A percentile compares a stretch with the other conserved stretches of the same genome.
These are phyloP conservation scores for Acleris holmiana DNA, from an alignment of 2,888 invertebrate species.

Conservation along the genomic window DNA sequence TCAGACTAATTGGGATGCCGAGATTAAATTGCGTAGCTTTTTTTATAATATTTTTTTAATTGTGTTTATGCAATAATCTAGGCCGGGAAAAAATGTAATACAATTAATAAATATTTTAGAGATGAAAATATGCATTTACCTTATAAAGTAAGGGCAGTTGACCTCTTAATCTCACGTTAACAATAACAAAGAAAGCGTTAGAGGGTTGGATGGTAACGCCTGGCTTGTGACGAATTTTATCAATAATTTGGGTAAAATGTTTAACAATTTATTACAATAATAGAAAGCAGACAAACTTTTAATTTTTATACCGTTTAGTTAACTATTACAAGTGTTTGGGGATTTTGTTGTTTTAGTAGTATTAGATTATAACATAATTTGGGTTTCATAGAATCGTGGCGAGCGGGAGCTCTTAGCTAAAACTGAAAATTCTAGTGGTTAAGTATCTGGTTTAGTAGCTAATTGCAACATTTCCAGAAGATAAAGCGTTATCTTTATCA, in stretches of 20 bases:
- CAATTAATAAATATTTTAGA: too few relatives aligned
- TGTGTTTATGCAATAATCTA: too few relatives aligned
- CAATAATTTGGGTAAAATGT: too few relatives aligned
- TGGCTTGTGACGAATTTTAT: neutral
- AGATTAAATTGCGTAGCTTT: slow-evolving; percentile 11
- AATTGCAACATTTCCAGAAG: slow-evolving; percentile 53
- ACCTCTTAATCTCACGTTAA: slow-evolving; percentile 3
- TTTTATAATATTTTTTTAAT: slow-evolving; percentile 14
- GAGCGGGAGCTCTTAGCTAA: too few relatives aligned
- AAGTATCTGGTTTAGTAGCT: neutral
- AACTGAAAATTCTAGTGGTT: too few relatives aligned
- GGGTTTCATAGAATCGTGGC: neutral
- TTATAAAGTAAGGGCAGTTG: neutral
- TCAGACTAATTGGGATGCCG: slow-evolving; percentile 2
- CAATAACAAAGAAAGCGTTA: slow-evolving; percentile 33
- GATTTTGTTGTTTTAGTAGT: too few relatives aligned
- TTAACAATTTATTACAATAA: too few relatives aligned
- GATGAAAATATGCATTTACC: neutral
- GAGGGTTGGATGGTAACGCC: slow-evolving; percentile 19
- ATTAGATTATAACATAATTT: neutral
- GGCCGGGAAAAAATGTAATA: too few relatives aligned
- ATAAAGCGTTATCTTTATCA: slow-evolving; percentile 50
- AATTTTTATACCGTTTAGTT: too few relatives aligned
- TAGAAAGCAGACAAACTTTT: too few relatives aligned
- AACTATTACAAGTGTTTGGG: too few relatives aligned